Conservation (phyloP, 2,888 invertebrate genomes). For the Plagiodera versicolora region DNA sequence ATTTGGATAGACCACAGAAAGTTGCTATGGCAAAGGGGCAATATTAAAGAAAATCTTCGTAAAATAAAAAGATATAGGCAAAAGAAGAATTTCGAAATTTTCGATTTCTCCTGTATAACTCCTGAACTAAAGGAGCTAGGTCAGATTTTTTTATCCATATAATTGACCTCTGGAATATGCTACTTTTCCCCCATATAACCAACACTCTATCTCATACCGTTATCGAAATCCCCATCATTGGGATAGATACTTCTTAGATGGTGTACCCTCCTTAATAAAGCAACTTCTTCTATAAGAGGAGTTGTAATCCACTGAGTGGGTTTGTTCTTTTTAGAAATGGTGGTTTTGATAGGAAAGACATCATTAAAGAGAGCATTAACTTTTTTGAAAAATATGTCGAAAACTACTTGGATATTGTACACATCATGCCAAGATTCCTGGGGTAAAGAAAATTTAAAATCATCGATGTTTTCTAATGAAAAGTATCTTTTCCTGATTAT, state of each 20-base stretch:
- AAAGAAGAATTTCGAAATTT: no score
- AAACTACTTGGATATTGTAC: neutral
- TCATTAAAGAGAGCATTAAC: neutral
- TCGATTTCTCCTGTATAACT: no score
- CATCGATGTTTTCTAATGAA: neutral
- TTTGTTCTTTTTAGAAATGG: neutral
- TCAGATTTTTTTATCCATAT: no score
- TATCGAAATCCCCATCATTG: neutral
- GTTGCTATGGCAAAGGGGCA: no score
- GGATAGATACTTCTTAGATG: neutral
- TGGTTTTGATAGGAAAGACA: neutral
- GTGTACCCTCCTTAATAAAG: neutral
- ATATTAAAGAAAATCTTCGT: no score
- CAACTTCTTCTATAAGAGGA: neutral
- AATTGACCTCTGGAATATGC: no score
- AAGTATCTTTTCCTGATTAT: neutral
- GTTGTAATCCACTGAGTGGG: neutral
- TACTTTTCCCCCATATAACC: no score
- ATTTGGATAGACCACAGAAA: no score
- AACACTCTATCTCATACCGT: no score
- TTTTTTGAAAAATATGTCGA: slow-evolving; percentile 4
- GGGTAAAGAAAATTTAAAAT: neutral
- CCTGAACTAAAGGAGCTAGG: no score
- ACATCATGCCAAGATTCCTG: neutral
- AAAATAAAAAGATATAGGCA: no score